Evolutionary conservation across 2,113 vertebrate genomes (phyloP).

Genomic region (Aptenodytes patagonicus): DNA sequence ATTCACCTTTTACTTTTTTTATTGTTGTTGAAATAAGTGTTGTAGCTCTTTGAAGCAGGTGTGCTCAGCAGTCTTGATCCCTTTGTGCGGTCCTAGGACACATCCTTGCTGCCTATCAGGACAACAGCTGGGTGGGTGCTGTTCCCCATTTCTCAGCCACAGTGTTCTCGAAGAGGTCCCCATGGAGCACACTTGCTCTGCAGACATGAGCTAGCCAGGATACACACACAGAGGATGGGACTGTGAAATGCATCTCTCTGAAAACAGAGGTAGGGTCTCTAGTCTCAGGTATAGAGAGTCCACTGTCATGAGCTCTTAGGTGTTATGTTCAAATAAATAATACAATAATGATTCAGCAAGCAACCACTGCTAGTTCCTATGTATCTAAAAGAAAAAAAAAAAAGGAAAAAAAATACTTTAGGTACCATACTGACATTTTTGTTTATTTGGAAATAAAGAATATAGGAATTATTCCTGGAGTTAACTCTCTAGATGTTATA

Average conservation of each 20-base stretch:
- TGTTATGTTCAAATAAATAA: not conserved
- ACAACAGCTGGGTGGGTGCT: not conserved
- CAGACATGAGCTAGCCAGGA: not conserved
- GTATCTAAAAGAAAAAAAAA: not conserved
- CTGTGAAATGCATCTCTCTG: not conserved
- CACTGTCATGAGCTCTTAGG: not conserved
- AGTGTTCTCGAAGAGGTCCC: not conserved
- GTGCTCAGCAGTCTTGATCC: not conserved
- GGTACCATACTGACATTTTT: not conserved
- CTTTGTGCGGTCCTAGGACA: not conserved
- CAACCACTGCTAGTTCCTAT: not conserved
- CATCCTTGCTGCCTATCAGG: too few relatives aligned
- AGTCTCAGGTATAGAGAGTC: too few relatives aligned
- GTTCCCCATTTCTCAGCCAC: not conserved
- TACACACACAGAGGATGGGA: not conserved
- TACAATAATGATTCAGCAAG: accelerated
- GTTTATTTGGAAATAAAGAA: not conserved
- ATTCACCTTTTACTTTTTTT: not conserved
- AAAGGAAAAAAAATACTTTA: not conserved
- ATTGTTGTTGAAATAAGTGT: not conserved
- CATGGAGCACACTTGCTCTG: not conserved
- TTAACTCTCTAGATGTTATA: not conserved
- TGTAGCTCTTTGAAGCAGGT: not conserved
- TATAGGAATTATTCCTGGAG: not conserved
- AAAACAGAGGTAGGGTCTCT: not conserved